Base-by-base conservation (phyloP, 2,888 invertebrate genomes). In the Tyria jacobaeae region DNA sequence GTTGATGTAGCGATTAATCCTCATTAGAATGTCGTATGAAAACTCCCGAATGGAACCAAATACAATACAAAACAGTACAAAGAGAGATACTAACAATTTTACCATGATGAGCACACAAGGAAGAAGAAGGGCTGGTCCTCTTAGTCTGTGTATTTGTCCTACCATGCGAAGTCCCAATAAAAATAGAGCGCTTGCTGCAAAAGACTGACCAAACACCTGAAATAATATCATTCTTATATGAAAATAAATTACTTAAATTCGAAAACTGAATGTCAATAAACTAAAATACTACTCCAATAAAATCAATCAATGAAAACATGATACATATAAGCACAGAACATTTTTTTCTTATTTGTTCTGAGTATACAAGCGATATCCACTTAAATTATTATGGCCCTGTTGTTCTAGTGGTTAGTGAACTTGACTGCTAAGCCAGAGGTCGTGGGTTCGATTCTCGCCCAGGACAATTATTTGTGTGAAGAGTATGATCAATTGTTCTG, bases 111-210 rank as follows among this genome's bases (percentile, higher is more conserved):
- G 94, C 66, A 99, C 96, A 73, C 97, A 96, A 2, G 99, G 98
- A 52, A 97, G 94, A 4, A 99, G 94, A 37, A 98, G 94, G 0
- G 97, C 97, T 37, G 96, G 95, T 1, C 98, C 97, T 81, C 95
- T 95, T 15, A 98, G 88, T 66, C 96, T 96, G 70, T 96, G 96
- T 57, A 98, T 96, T 89, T 98, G 98, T 7, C 98, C 99, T 15
- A 99, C 98, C 96, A 99, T 98, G 84, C 97, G 96, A 41, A 99
- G 91, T 0, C 99, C 99, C 24, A 99, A 94, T 58, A 98, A 94
- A 86, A 99, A 99, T 35, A 99, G 92, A 0, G 99, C 98, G 50
- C 97, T 96, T 1, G 98, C 98, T 34, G 98, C 97, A 88, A 99
- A 99, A 9, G 99, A 97, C 80, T 97, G 95, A 0, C 98, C 98